Evolutionary conservation across 2,888 invertebrate species (phyloP), one percentile per base, ranked within the genome.

Genomic region (Sarcophaga carnaria): DNA sequence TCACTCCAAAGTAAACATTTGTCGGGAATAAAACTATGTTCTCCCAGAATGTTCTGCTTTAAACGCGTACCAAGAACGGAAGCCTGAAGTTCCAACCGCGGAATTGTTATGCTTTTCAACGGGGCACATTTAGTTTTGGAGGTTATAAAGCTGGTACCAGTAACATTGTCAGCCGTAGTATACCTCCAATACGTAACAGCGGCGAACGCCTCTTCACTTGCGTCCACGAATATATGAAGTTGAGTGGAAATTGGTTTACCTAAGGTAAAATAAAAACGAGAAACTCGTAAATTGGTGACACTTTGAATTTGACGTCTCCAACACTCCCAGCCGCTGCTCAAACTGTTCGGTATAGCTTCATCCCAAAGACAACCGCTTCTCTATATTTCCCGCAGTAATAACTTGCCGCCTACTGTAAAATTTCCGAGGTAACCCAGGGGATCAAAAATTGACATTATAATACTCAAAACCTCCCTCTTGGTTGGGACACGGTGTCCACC

Each of bases 161-260:
- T 72, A 4, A 20, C 54, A 14, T 64, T 74, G 2, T 64, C 69
- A 27, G 54, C 25, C 8, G 45, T 12, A 12, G 37, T 54, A 20
- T 12, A 67, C 22, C 82, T 62, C 77, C 77, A 86, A 20, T 83
- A 83, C 10, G 79, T 79, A 8, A 80, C 70, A 0, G 80, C 80
- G 14, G 72, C 80, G 59, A 80, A 83, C 10, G 79, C 75, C 2
- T 79, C 62, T 37, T 82, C 67, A 66, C 80, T 84, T 8, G 78
- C 77, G 27, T 86, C 79, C 27, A 86, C 82, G 62, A 86, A 83
- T 11, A 86, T 59, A 20, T 83, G 86, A 3, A 83, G 70, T 37
- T 86, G 79, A 12, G 80, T 14, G 25, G 17, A 14, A 20, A 45
- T 20, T 12, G 76, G 67, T 17, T 45, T 20, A 2, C 69, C 67